Evolutionary conservation across 2,797 vertebrate species (phyloP).

Genomic region (Loriculus beryllinus): DNA sequence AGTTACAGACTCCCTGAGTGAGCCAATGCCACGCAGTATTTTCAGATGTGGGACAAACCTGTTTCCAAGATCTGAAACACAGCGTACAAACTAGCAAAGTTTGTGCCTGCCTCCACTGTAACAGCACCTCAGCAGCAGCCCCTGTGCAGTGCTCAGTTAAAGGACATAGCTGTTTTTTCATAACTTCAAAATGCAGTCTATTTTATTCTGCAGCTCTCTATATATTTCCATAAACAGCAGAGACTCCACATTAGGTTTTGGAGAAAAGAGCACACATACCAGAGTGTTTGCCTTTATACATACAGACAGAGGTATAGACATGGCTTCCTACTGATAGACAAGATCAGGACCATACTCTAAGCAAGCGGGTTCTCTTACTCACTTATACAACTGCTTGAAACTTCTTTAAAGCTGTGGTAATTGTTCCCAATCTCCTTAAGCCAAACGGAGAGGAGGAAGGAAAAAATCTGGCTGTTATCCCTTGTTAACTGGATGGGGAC

Average conservation of each 20-base stretch:
- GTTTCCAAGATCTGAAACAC: background rate
- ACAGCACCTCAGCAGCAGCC: background rate
- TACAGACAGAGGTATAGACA: background rate
- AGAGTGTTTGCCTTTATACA: background rate
- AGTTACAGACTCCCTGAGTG: background rate
- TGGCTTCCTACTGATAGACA: background rate
- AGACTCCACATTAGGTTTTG: background rate
- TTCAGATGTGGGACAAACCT: background rate
- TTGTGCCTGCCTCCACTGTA: background rate
- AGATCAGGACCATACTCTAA: background rate
- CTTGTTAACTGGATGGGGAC: background rate
- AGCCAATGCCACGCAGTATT: background rate
- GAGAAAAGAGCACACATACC: background rate
- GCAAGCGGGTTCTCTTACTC: background rate
- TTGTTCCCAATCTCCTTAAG: background rate
- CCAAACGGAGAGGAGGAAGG: background rate
- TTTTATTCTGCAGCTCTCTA: background rate
- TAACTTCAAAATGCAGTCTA: background rate
- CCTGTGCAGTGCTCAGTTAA: background rate
- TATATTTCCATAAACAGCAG: background rate
- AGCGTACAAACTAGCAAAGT: background rate
- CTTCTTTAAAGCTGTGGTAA: background rate
- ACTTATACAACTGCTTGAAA: background rate
- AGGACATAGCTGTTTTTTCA: background rate
- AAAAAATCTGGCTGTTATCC: background rate